Percentiles rank a stretch among this genome's conserved stretches.
Conservation (phyloP, 1,140 invertebrate species). For the Rhopalosiphum maidis region DNA sequence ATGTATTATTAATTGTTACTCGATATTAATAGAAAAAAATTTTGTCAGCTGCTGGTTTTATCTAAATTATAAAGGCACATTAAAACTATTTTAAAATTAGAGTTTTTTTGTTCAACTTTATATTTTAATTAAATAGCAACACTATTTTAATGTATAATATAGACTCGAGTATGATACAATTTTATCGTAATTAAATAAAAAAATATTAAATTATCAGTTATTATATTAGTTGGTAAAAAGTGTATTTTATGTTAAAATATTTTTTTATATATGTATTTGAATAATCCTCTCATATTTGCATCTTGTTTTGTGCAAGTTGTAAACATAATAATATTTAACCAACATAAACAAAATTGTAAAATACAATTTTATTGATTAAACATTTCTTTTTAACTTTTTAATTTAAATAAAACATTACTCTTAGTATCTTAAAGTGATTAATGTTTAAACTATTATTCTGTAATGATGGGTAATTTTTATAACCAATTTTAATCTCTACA, state of each 20-base stretch:
- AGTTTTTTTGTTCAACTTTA: too few relatives aligned
- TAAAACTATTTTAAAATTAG: too few relatives aligned
- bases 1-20: too few relatives aligned
- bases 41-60: too few relatives aligned
- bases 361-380: neutral
- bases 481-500: neutral
- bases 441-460: neutral
- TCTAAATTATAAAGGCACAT: too few relatives aligned
- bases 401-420: neutral
- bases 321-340: neutral
- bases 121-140: neutral
- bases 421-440: neutral
- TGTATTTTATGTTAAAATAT: too few relatives aligned
- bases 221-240: too few relatives aligned
- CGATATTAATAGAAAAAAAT: too few relatives aligned
- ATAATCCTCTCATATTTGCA: neutral
- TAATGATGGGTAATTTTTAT: neutral
- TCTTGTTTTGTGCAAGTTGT: neutral
- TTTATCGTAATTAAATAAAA: too few relatives aligned
- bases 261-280: too few relatives aligned
- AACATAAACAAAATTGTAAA: neutral
- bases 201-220: too few relatives aligned
- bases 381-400: neutral
- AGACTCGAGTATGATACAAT: too few relatives aligned
- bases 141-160: neutral